A percentile compares a stretch with the other conserved stretches of the same genome.
Evolutionary conservation across 2,797 vertebrate genomes (phyloP).

Genomic region (Catostomus latipinnis): DNA sequence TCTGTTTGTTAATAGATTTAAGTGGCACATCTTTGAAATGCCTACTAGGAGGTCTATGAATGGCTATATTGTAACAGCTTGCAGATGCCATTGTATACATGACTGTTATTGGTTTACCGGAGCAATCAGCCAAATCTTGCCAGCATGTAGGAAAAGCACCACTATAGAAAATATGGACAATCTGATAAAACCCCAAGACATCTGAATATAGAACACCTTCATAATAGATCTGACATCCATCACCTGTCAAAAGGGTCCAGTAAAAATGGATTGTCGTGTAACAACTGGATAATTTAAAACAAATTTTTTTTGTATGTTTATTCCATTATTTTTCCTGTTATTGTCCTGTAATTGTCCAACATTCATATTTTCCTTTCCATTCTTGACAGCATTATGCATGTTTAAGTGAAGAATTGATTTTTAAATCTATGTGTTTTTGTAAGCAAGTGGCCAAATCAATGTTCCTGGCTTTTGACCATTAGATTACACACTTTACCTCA

Average conservation of each 20-base stretch:
- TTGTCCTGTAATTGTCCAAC: constrained; percentile 60
- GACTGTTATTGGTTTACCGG: constrained; percentile 57
- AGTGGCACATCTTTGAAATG: constrained; percentile 61
- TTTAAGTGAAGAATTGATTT: constrained; percentile 80
- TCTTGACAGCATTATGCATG: constrained; percentile 59
- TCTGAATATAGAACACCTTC: constrained; percentile 73
- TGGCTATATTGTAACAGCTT: constrained; percentile 46
- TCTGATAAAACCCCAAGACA: constrained; percentile 79
- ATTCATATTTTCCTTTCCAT: constrained; percentile 66
- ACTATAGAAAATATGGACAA: constrained; percentile 76
- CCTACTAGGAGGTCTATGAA: constrained; percentile 50
- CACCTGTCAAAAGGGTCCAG: background rate
- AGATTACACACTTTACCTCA: constrained; percentile 67
- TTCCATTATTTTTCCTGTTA: constrained; percentile 58
- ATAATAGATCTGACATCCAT: constrained; percentile 56
- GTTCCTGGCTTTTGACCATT: no score
- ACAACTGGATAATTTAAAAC: background rate
- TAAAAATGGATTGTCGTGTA: background rate
- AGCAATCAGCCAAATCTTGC: constrained; percentile 71
- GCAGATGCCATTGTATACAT: constrained; percentile 56
- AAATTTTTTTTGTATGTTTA: constrained; percentile 3
- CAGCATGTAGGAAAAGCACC: constrained; percentile 67
- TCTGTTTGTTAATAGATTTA: constrained; percentile 63
- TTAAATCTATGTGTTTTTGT: constrained; percentile 75
- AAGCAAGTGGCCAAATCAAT: constrained; percentile 76